A percentile compares a stretch with the other conserved stretches of the same genome.
Evolutionary conservation across 1,140 invertebrate genomes (phyloP).

Genomic region (Gryllus bimaculatus): DNA sequence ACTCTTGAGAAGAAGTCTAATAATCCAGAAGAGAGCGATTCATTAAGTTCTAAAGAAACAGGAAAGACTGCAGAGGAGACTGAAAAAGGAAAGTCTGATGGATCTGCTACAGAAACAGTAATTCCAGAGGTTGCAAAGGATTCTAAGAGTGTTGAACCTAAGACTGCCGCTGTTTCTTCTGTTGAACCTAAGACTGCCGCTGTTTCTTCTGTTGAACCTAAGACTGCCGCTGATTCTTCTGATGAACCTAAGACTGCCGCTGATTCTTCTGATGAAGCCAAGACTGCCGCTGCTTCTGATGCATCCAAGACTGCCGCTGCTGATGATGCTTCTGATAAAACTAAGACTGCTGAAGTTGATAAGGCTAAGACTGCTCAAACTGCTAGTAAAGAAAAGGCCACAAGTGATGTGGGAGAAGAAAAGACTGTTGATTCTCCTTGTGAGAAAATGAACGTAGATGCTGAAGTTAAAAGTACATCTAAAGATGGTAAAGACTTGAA

Average conservation of each 20-base stretch:
- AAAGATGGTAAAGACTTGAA: too few relatives aligned
- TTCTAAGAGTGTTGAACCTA: not conserved
- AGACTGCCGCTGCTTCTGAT: not conserved
- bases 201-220: not conserved
- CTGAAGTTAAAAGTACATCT: not conserved
- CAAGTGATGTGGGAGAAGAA: not conserved
- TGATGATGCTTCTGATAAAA: not conserved
- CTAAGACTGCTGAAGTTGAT: not conserved
- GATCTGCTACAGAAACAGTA: not conserved
- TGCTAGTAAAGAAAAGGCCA: not conserved
- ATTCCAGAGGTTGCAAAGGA: not conserved
- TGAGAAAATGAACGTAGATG: not conserved
- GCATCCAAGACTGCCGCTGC: not conserved
- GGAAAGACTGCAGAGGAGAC: not conserved
- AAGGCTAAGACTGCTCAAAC: not conserved
- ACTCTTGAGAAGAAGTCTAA: not conserved
- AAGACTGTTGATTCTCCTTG: not conserved
- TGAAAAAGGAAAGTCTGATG: not conserved
- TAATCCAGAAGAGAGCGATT: not conserved
- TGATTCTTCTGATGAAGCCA: not conserved
- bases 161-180: not conserved
- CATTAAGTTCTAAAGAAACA: not conserved
- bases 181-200: not conserved
- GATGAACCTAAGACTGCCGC: not conserved
- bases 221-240: not conserved